Percentiles rank a stretch among this genome's conserved stretches.
phyloP scores from a whole-genome alignment of 1,140 invertebrate genomes.

The Archegozetes longisetosus region DNA sequence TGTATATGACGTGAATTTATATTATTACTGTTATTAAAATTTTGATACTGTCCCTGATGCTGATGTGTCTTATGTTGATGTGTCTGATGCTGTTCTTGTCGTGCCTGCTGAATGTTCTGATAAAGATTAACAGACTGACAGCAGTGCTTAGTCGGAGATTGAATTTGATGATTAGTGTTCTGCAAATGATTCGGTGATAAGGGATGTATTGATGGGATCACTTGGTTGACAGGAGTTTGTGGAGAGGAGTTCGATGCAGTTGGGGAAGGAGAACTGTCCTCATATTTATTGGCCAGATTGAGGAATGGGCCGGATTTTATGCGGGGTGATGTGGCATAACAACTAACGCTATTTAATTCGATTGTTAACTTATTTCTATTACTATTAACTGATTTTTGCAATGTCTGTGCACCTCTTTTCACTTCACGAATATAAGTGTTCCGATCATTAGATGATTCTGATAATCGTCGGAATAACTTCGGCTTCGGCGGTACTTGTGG shows the following conservation, averaged over 20 bases:
- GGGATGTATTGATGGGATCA: not conserved
- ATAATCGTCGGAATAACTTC: not conserved
- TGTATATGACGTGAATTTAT: not conserved
- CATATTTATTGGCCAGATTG: no score
- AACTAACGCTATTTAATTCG: not conserved
- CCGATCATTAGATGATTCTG: not conserved
- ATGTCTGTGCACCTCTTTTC: not conserved
- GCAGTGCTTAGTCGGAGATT: no score
- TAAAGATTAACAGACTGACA: not conserved
- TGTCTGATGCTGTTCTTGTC: not conserved
- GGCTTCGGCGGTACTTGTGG: constrained; percentile 21
- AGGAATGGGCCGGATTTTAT: not conserved
- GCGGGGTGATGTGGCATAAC: not conserved
- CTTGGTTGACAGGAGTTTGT: not conserved
- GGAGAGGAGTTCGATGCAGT: no score
- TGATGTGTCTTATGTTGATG: not conserved
- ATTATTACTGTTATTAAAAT: not conserved
- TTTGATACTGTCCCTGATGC: not conserved
- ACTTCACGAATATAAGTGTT: not conserved
- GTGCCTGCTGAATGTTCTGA: not conserved
- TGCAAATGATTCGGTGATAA: no score
- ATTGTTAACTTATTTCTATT: not conserved
- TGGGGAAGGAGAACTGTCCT: no score
- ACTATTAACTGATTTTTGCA: not conserved
- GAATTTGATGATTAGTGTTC: no score